Conservation (phyloP, 2,888 invertebrate species). For the Clivina fossor region DNA sequence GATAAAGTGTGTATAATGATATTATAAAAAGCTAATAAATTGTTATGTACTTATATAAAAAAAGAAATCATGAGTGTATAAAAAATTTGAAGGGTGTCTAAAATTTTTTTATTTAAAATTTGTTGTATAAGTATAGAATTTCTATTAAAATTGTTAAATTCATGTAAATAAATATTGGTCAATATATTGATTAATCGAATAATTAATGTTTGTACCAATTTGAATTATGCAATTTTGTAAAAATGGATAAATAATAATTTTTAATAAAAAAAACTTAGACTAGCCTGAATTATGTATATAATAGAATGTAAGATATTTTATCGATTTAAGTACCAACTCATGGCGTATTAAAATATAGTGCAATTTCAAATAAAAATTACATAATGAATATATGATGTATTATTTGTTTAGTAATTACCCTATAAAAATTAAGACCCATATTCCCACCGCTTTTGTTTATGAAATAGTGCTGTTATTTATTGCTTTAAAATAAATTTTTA, state of each 20-base stretch:
- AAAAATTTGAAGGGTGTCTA: no score
- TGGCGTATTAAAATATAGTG: conserved; percentile 28
- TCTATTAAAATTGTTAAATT: conserved; percentile 11
- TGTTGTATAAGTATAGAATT: no score
- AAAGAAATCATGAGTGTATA: conserved; percentile 13
- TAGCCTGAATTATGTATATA: conserved; percentile 27
- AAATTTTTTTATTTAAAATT: no score
- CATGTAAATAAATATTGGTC: no score
- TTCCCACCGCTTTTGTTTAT: no score
- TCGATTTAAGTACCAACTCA: conserved; percentile 21
- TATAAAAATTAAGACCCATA: no score
- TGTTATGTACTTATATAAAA: conserved; percentile 19
- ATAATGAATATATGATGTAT: no score
- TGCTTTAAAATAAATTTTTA: no score
- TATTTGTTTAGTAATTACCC: no score
- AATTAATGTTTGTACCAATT: conserved; percentile 2
- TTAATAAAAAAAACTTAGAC: conserved; percentile 19
- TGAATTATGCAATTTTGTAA: conserved; percentile 4
- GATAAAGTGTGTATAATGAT: no score
- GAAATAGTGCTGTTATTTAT: no score
- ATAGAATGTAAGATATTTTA: conserved; percentile 22
- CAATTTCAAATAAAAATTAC: conserved; percentile 24
- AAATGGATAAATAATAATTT: no score
- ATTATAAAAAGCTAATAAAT: background rate
- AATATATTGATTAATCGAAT: conserved; percentile 20